Evolutionary conservation across 2,797 vertebrate genomes (phyloP).

Genomic region (Poecile montanus): DNA sequence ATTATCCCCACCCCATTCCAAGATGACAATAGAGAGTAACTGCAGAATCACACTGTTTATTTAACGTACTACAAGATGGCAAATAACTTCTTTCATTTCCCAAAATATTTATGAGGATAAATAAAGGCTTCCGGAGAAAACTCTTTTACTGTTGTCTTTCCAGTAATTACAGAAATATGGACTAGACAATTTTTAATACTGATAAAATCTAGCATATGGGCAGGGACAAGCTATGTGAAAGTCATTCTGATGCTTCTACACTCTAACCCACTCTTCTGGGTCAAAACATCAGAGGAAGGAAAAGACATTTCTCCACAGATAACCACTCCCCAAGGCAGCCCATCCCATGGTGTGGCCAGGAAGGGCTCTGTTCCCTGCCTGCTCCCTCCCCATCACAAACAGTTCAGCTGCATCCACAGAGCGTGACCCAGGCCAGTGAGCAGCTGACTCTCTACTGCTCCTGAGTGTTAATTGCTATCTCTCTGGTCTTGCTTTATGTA

Average conservation of each 20-base stretch:
- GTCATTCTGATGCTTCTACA: neutral
- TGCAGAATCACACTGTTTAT: neutral
- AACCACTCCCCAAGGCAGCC: neutral
- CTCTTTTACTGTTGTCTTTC: neutral
- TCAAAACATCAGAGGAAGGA: neutral
- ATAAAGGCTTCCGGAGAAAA: neutral
- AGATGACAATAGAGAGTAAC: neutral
- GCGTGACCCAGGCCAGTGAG: neutral
- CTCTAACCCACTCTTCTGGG: neutral
- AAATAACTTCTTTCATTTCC: neutral
- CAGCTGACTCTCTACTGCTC: neutral
- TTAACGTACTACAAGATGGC: neutral
- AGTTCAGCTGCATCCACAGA: neutral
- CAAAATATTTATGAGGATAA: neutral
- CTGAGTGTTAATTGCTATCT: rapidly evolving
- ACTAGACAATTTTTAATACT: neutral
- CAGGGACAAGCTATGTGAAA: neutral
- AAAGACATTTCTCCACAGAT: neutral
- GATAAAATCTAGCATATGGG: neutral
- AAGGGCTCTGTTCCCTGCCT: neutral
- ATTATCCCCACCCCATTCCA: neutral
- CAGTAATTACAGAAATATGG: neutral
- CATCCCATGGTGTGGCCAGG: neutral
- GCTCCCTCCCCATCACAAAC: neutral
- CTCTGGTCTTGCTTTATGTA: neutral